phyloP scores from a whole-genome alignment of 1,140 invertebrate species.

The Triops longicaudatus region DNA sequence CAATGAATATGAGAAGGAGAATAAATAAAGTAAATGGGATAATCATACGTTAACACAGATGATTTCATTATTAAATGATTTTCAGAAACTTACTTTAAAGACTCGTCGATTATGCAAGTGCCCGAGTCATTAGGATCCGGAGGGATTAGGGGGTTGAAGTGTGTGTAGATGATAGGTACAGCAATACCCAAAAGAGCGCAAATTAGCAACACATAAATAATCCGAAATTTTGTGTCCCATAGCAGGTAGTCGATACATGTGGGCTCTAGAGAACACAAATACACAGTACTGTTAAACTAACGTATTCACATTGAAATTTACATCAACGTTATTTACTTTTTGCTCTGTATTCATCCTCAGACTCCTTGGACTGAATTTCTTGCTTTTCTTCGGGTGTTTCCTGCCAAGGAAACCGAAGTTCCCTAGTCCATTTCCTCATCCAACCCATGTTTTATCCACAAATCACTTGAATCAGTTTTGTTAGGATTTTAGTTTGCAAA shows the following conservation, averaged over 20 bases:
- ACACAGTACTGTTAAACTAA: neutral
- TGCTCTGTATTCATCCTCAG: slow-evolving; percentile 18
- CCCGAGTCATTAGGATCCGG: slow-evolving; percentile 13
- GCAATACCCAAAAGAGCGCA: slow-evolving; percentile 20
- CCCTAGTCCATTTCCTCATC: slow-evolving; percentile 34
- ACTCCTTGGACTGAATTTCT: slow-evolving; percentile 28
- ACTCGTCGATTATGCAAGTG: slow-evolving; percentile 18
- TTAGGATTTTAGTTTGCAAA: too few species aligned
- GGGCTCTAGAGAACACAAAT: neutral
- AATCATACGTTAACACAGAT: too few species aligned
- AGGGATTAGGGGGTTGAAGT: neutral
- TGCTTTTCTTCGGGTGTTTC: neutral
- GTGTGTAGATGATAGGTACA: slow-evolving; percentile 20
- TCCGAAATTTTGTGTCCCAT: slow-evolving; percentile 20
- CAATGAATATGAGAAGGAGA: neutral
- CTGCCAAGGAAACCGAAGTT: slow-evolving; percentile 31
- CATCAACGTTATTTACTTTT: slow-evolving; percentile 14
- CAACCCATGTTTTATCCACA: neutral
- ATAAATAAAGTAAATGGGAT: too few species aligned
- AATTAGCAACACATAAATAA: slow-evolving; percentile 26
- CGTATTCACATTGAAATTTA: neutral
- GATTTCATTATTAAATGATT: too few species aligned
- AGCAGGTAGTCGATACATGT: slow-evolving; percentile 22
- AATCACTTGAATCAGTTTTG: slow-evolving; percentile 24
- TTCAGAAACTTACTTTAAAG: neutral